phyloP scores from a whole-genome alignment of 2,113 vertebrate genomes.

The Hippocampus zosterae region DNA sequence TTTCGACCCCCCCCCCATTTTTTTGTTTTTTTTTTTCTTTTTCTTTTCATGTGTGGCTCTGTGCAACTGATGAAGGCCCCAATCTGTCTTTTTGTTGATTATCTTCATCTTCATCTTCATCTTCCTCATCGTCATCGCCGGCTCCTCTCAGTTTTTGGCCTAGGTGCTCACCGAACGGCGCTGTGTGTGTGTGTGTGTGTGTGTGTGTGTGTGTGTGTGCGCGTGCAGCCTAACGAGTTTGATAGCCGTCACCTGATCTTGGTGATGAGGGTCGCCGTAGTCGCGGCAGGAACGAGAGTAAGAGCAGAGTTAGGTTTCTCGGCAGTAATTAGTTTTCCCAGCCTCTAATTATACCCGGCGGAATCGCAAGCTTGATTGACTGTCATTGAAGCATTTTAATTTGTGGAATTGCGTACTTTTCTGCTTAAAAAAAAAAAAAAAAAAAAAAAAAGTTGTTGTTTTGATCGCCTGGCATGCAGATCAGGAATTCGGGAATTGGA shows the following conservation, averaged over 20 bases:
- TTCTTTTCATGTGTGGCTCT: not conserved
- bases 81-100: conserved; percentile 68
- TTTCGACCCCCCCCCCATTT: conserved; percentile 19
- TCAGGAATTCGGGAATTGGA: conserved; percentile 42
- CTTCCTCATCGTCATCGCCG: conserved; percentile 51
- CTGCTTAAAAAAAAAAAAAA: conserved; percentile 51
- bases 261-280: conserved; percentile 76
- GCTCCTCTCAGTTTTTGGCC: conserved; percentile 40
- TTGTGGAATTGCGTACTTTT: conserved; percentile 68
- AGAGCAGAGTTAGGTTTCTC: conserved; percentile 79
- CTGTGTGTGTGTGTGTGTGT: not conserved
- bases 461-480: conserved; percentile 58
- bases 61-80: conserved; percentile 41
- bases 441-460: conserved; percentile 58
- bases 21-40: not conserved
- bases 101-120: conserved; percentile 57
- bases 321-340: conserved; percentile 83
- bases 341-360: conserved; percentile 81
- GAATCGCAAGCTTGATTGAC: conserved; percentile 81
- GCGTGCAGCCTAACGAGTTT: conserved; percentile 62
- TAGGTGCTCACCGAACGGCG: conserved; percentile 54
- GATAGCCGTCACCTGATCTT: conserved; percentile 79
- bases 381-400: conserved; percentile 82
- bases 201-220: conserved; percentile 7
- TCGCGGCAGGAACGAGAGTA: conserved; percentile 61